Conservation (phyloP, 2,113 vertebrate genomes). For the Acrocephalus arundinaceus region DNA sequence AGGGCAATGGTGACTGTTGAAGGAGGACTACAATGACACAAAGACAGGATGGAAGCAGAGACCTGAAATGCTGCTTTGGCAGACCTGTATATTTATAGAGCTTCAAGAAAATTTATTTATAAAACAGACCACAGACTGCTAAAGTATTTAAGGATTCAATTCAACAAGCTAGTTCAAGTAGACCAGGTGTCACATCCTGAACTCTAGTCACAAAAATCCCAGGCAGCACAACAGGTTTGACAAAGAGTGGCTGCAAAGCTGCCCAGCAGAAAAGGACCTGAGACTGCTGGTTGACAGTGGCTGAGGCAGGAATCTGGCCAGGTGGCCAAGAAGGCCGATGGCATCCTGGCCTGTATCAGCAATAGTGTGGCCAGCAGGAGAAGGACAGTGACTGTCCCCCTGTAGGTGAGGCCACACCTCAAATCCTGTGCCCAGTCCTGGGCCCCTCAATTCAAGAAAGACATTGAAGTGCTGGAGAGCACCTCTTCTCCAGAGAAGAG, state of each 20-base stretch:
- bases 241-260: background rate
- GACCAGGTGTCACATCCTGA: rapidly evolving
- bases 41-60: background rate
- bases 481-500: background rate
- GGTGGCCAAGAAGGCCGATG: background rate
- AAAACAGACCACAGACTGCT: background rate
- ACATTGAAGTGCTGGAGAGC: background rate
- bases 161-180: background rate
- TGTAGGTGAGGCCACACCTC: background rate
- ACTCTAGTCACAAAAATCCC: background rate
- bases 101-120: background rate
- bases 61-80: background rate
- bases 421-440: background rate
- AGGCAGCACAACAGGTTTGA: background rate
- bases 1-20: background rate
- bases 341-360: background rate
- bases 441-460: background rate
- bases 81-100: background rate
- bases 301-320: background rate
- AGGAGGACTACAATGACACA: background rate
- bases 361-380: background rate
- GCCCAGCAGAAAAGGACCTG: background rate
- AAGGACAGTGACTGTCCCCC: rapidly evolving
- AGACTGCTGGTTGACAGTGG: rapidly evolving
- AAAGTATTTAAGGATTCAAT: background rate